phyloP scores from a whole-genome alignment of 2,888 invertebrate genomes.

The Drosophila pegasa region DNA sequence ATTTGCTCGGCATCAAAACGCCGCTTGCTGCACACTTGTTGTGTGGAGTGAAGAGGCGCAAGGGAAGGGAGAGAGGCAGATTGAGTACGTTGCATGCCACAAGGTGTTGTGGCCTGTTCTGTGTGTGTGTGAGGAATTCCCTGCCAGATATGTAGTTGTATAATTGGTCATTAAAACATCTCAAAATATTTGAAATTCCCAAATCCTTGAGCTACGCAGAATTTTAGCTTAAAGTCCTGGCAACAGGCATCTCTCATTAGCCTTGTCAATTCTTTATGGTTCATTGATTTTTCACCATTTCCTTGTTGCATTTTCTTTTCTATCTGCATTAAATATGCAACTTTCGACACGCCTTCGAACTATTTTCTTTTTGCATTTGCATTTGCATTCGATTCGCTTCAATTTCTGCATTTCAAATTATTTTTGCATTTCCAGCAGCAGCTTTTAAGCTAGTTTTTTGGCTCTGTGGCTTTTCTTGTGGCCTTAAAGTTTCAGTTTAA shows the following conservation, averaged over 20 bases:
- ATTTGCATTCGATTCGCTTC: conserved; percentile 17
- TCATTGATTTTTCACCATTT: conserved; percentile 5
- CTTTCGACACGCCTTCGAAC: conserved; percentile 32
- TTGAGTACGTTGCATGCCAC: conserved; percentile 1
- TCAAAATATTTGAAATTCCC: background rate
- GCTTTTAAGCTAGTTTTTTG: conserved; percentile 10
- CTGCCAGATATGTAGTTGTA: background rate
- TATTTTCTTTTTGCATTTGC: background rate
- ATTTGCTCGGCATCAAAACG: conserved; percentile 46
- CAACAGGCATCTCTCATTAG: background rate
- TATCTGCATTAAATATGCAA: conserved; percentile 32
- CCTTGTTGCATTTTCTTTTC: conserved; percentile 1
- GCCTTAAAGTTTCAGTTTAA: conserved; percentile 1
- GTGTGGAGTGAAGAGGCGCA: background rate
- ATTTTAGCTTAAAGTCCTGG: background rate
- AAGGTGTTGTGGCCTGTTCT: conserved; percentile 3
- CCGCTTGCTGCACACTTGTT: conserved; percentile 30
- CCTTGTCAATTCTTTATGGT: background rate
- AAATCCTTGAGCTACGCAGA: background rate
- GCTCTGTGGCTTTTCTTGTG: background rate
- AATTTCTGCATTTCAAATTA: conserved; percentile 1
- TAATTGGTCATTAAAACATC: conserved; percentile 12
- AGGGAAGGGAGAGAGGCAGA: background rate
- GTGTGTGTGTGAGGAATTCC: background rate
- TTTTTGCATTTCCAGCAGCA: background rate